A percentile compares a stretch with the other conserved stretches of the same genome.
Conservation (phyloP, 2,888 invertebrate species). For the Leptinotarsa peninsularis region DNA sequence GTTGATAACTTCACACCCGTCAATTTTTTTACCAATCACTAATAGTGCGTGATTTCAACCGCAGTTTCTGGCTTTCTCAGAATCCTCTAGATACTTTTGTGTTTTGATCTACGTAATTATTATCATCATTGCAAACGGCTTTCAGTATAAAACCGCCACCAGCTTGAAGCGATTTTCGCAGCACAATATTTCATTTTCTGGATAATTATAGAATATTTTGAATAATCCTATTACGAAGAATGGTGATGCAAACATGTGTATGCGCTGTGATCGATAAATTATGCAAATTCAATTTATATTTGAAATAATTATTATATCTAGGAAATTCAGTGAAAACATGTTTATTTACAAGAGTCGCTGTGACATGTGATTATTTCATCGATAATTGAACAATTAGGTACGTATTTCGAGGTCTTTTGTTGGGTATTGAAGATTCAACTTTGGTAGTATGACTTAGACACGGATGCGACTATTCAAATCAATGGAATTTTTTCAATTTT, state of each 20-base stretch:
- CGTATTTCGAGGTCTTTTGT: no score
- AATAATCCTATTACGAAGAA: slow-evolving; percentile 24
- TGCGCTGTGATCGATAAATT: slow-evolving; percentile 19
- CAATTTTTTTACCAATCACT: not conserved
- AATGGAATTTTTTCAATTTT: no score
- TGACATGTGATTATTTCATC: not conserved
- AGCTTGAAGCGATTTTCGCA: not conserved
- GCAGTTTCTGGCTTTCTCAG: not conserved
- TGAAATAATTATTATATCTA: not conserved
- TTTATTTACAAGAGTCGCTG: not conserved
- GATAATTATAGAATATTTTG: slow-evolving; percentile 23
- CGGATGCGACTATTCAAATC: no score
- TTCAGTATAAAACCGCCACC: slow-evolving; percentile 9
- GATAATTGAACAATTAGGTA: not conserved
- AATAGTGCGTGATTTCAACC: not conserved
- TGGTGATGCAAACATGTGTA: slow-evolving; percentile 17
- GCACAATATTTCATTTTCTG: slow-evolving; percentile 14
- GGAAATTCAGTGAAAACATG: not conserved
- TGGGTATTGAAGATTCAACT: no score
- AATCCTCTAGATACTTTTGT: not conserved
- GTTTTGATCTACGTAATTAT: not conserved
- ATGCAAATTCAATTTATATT: slow-evolving; percentile 24
- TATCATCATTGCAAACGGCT: not conserved
- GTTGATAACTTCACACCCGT: no score
- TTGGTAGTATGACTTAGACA: no score